Evolutionary conservation across 1,140 invertebrate genomes (phyloP), one percentile per base, ranked within the genome.

Genomic region (Telenomus remus): DNA sequence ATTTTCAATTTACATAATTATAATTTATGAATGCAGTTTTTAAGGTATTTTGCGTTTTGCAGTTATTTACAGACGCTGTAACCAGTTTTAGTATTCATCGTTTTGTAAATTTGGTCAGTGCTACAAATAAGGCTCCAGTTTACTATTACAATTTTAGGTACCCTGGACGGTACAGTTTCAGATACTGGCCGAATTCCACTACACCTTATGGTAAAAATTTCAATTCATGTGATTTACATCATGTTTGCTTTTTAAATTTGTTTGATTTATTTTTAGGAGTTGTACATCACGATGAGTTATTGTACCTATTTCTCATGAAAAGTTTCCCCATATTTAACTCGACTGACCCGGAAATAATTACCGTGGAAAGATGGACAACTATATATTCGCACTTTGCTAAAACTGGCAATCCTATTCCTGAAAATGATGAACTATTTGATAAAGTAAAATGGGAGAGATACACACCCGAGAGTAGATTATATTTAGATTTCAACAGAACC

Each of bases 261-360:
- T 11, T 39, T 11, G n/a, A 39, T 39, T 9, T 13, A 39, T 65
- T 47, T 56, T 81, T 7, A 91, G 91, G 91, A 14, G 89, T 90
- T 5, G 89, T 89, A 2, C 91, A 92, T 81, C 89, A 90, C 46
- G 91, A 92, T 75, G 91, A 92, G 73, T 79, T 92, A 5, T 85
- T 90, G 68, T 92, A 92, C 82, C 68, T 92, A 11, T 91, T 91
- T 76, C 85, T 86, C 65, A 86, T 89, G 54, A 83, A 55, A 0
- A 7, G 15, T 3, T 90, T 90, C 48, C 78, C 78, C 7, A 55
- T 44, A 14, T 82, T 85, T 13, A 79, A 81, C 6, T 8, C 16
- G n/a, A 59, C 27, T 35, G 81, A 81, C 50, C 82, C 82, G n/a
- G 85, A 86, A 79, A 57, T 54, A 15, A 14, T 39, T 9, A 80